Percentiles rank a stretch among this genome's conserved stretches.
Conservation (phyloP, 2,113 vertebrate genomes). For the Tinamus guttatus region DNA sequence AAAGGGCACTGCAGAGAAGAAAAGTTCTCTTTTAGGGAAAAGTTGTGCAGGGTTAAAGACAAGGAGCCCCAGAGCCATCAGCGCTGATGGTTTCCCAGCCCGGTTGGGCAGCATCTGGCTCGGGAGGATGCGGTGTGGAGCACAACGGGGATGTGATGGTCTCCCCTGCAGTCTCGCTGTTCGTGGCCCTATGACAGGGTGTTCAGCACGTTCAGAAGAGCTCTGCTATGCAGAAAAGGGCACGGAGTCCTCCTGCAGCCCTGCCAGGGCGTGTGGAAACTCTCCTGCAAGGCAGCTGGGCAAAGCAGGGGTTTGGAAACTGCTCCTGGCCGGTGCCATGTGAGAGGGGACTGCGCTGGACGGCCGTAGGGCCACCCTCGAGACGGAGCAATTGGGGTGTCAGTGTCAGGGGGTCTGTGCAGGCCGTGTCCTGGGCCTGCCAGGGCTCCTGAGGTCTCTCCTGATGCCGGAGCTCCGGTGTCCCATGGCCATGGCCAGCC, state of each 20-base stretch:
- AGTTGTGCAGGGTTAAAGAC: not conserved
- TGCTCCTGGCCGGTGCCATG: rapidly evolving
- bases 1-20: not conserved
- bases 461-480: rapidly evolving
- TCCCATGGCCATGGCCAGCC: not conserved
- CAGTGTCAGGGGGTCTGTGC: rapidly evolving
- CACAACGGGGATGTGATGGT: not conserved
- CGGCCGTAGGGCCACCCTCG: not conserved
- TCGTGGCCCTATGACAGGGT: not conserved
- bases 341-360: not conserved
- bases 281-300: not conserved
- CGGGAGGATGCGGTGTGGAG: not conserved
- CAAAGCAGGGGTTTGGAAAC: not conserved
- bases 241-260: not conserved
- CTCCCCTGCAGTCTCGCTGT: not conserved
- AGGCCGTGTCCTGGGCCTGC: not conserved
- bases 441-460: not conserved
- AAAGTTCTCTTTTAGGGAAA: not conserved
- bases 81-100: not conserved
- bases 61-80: not conserved
- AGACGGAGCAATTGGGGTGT: rapidly evolving
- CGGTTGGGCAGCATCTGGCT: not conserved
- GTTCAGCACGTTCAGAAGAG: not conserved
- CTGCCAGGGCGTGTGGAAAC: rapidly evolving
- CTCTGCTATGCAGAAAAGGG: not conserved